Conservation (phyloP, 2,888 invertebrate genomes). For the Papilio elwesi region DNA sequence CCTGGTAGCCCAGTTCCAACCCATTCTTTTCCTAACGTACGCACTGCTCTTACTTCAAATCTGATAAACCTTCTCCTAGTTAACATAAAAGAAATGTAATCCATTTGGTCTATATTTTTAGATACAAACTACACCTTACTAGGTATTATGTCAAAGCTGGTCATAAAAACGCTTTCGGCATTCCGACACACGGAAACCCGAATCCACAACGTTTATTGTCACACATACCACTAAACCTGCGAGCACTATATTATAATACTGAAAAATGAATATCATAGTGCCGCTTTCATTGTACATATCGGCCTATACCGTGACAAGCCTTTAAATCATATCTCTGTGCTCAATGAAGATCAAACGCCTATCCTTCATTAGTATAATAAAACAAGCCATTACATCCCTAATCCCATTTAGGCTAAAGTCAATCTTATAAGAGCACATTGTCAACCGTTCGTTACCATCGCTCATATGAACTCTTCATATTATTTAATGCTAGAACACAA, state of each 20-base stretch:
- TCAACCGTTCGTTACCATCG: constrained; percentile 70
- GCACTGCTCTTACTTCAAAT: no score
- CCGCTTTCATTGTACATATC: constrained; percentile 52
- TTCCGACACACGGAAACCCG: constrained; percentile 2
- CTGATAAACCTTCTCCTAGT: no score
- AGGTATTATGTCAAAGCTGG: neutral
- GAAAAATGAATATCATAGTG: constrained; percentile 52
- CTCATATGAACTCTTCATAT: constrained; percentile 70
- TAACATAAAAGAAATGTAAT: no score
- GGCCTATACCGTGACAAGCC: constrained; percentile 58
- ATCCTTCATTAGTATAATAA: constrained; percentile 67
- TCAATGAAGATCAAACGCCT: constrained; percentile 73
- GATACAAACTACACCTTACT: neutral
- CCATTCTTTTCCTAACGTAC: no score
- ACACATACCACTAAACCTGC: constrained; percentile 43
- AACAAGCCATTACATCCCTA: constrained; percentile 70
- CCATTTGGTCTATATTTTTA: neutral
- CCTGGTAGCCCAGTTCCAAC: no score
- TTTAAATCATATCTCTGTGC: constrained; percentile 76
- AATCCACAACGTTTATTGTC: constrained; percentile 35
- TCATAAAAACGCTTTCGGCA: neutral
- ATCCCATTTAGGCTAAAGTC: constrained; percentile 76
- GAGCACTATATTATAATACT: constrained; percentile 54
- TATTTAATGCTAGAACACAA: constrained; percentile 65
- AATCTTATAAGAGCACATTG: constrained; percentile 77